phyloP scores from a whole-genome alignment of 2,888 invertebrate genomes.

The Eubasilissa splendida region DNA sequence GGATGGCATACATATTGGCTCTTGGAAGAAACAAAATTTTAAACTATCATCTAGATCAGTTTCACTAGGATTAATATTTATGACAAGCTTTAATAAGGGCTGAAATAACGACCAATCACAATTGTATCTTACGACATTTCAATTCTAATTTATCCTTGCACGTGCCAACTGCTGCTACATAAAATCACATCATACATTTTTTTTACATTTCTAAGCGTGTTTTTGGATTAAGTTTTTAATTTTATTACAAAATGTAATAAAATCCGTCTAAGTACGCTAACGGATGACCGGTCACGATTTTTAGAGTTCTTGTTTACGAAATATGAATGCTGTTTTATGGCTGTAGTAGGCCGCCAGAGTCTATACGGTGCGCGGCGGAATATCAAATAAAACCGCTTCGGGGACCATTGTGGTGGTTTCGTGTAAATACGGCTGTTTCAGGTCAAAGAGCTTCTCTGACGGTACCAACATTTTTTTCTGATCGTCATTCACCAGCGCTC shows the following conservation, averaged over 20 bases:
- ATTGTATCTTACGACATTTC: neutral
- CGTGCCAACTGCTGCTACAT: constrained; percentile 12
- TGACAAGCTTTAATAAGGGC: too few relatives aligned
- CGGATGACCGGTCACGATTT: constrained; percentile 22
- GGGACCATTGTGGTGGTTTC: constrained; percentile 12
- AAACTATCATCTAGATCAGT: too few relatives aligned
- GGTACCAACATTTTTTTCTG: too few relatives aligned
- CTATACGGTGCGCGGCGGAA: neutral
- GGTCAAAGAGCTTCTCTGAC: neutral
- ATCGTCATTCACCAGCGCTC: neutral
- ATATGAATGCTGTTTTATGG: constrained; percentile 11
- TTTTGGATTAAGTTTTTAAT: constrained; percentile 27
- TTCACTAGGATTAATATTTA: too few relatives aligned
- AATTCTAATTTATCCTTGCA: neutral
- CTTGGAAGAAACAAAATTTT: too few relatives aligned
- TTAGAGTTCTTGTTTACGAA: constrained; percentile 17
- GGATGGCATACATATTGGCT: too few relatives aligned
- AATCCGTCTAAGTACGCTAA: constrained; percentile 1
- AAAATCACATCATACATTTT: neutral
- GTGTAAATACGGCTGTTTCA: neutral
- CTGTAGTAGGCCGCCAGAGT: neutral
- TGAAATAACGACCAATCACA: too few relatives aligned
- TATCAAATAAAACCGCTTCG: constrained; percentile 33
- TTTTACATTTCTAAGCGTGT: constrained; percentile 16
- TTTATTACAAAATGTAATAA: constrained; percentile 32